Evolutionary conservation across 2,888 invertebrate genomes (phyloP).

Genomic region (Luperina nickerlii): DNA sequence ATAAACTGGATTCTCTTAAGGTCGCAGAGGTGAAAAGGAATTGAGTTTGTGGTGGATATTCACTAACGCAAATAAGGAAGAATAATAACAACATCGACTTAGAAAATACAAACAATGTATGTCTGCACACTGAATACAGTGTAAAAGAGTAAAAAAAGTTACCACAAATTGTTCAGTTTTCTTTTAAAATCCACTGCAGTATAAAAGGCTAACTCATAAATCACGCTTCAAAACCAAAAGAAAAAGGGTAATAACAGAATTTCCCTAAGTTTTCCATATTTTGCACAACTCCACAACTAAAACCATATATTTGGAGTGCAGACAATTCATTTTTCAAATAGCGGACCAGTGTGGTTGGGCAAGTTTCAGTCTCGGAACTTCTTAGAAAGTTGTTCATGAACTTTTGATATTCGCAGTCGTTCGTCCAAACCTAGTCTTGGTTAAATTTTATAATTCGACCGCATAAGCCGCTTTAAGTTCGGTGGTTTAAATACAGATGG

Average conservation of each 20-base stretch:
- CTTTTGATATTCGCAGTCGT: conserved; percentile 85
- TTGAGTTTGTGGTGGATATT: background rate
- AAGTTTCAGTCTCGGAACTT: conserved; percentile 82
- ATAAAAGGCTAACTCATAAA: conserved; percentile 46
- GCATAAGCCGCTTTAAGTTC: conserved; percentile 69
- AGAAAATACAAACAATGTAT: conserved; percentile 13
- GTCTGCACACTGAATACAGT: background rate
- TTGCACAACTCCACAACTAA: conserved; percentile 79
- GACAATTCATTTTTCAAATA: conserved; percentile 90
- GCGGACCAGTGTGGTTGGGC: conserved; percentile 75
- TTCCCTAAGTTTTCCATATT: conserved; percentile 78
- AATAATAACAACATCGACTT: background rate
- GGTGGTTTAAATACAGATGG: conserved; percentile 64
- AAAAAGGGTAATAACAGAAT: conserved; percentile 66
- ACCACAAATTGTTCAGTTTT: conserved; percentile 16
- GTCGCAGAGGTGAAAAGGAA: background rate
- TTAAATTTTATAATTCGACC: conserved; percentile 82
- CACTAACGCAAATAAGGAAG: background rate
- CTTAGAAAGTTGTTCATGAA: conserved; percentile 79
- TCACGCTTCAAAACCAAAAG: conserved; percentile 45
- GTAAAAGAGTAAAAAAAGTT: background rate
- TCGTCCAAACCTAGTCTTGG: conserved; percentile 75
- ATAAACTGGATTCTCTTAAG: background rate
- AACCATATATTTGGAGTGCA: conserved; percentile 87
- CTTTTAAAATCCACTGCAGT: conserved; percentile 29